A percentile compares a stretch with the other conserved stretches of the same genome.
phyloP scores from a whole-genome alignment of 2,797 vertebrate genomes.

The Brachyrhaphis roseni region DNA sequence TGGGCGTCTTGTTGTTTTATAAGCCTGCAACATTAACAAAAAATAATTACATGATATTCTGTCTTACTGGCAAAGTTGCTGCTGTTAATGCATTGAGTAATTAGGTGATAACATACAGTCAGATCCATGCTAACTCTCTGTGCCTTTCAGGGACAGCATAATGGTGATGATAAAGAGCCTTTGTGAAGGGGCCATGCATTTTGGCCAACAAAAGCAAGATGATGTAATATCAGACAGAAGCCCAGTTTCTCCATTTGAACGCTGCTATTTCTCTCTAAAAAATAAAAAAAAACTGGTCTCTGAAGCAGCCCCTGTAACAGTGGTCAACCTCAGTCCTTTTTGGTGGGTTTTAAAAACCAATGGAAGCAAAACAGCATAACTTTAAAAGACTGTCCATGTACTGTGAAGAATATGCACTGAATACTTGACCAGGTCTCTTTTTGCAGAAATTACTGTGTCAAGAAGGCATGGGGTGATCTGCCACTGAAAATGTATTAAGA shows the following conservation, averaged over 20 bases:
- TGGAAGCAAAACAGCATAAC: neutral
- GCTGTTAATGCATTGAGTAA: constrained; percentile 12
- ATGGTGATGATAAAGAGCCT: constrained; percentile 67
- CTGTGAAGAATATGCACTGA: neutral
- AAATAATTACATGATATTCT: constrained; percentile 11
- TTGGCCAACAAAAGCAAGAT: constrained; percentile 68
- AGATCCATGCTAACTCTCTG: constrained; percentile 39
- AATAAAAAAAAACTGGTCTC: constrained; percentile 25
- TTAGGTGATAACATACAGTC: constrained; percentile 18
- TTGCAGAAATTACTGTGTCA: neutral
- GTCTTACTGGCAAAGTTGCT: constrained; percentile 2
- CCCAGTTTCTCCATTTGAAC: constrained; percentile 37
- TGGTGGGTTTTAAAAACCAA: neutral
- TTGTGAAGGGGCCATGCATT: constrained; percentile 62
- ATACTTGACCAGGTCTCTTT: neutral
- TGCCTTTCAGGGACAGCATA: constrained; percentile 62
- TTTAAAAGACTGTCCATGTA: neutral
- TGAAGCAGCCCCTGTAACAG: constrained; percentile 41
- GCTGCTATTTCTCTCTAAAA: constrained; percentile 48
- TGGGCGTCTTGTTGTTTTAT: neutral
- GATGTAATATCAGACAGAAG: constrained; percentile 69
- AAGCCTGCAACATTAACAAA: neutral
- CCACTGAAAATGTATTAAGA: neutral
- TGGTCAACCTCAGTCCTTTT: neutral
- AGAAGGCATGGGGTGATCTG: neutral